These are phyloP conservation scores for Drosophila lacicola DNA, from an alignment of 2,888 invertebrate species.

Conservation along the genomic window DNA sequence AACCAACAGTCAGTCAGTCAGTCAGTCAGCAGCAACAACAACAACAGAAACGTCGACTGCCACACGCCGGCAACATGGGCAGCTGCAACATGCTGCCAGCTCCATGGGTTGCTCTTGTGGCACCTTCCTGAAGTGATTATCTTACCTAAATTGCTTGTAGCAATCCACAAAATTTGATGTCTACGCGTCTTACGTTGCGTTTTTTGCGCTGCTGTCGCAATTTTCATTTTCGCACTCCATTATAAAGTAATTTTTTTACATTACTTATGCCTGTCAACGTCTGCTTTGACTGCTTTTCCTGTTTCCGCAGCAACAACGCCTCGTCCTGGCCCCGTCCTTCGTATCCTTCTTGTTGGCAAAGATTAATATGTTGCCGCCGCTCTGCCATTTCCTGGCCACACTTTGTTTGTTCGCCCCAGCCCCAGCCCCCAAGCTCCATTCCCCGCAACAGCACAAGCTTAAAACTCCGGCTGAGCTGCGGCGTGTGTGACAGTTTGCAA, in stretches of 20 bases:
- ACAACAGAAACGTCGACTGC: slow-evolving; percentile 20
- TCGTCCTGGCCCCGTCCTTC: slow-evolving; percentile 17
- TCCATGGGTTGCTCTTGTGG: slow-evolving; percentile 26
- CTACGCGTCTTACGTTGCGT: slow-evolving; percentile 12
- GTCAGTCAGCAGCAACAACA: slow-evolving; percentile 23
- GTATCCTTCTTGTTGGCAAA: slow-evolving; percentile 72
- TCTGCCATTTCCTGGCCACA: slow-evolving; percentile 58
- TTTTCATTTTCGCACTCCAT: slow-evolving; percentile 81
- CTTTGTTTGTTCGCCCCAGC: slow-evolving; percentile 39
- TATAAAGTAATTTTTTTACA: slow-evolving; percentile 81
- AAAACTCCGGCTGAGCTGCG: slow-evolving; percentile 2
- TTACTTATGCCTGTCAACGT: slow-evolving; percentile 79
- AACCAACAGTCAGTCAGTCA: slow-evolving; percentile 65
- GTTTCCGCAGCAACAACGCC: slow-evolving; percentile 65
- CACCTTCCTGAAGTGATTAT: slow-evolving; percentile 67
- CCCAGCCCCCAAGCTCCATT: slow-evolving; percentile 30
- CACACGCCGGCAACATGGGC: slow-evolving; percentile 49
- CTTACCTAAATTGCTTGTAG: slow-evolving; percentile 80
- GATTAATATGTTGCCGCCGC: slow-evolving; percentile 77
- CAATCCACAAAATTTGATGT: slow-evolving; percentile 71
- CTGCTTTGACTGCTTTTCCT: slow-evolving; percentile 71
- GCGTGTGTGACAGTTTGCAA: slow-evolving; percentile 80
- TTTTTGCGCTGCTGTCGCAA: slow-evolving; percentile 50
- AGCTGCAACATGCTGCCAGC: slow-evolving; percentile 51
- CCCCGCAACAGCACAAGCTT: slow-evolving; percentile 14